These are phyloP conservation scores for Prochilodus magdalenae DNA, from an alignment of 2,113 vertebrate species.

Conservation along the genomic window DNA sequence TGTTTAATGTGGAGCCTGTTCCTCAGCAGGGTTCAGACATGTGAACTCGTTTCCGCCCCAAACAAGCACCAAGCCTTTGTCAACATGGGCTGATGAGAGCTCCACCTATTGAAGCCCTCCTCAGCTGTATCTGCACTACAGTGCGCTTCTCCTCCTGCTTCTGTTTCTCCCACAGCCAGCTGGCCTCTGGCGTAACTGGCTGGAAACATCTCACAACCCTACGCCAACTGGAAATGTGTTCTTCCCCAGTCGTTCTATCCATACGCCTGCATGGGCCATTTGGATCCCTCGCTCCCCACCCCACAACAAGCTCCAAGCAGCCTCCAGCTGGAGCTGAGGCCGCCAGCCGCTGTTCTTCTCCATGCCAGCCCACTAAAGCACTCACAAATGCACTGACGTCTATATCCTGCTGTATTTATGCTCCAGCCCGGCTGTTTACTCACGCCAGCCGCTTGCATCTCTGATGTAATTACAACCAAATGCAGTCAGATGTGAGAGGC, in stretches of 20 bases:
- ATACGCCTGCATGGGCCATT: constrained; percentile 39
- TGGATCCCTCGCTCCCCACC: constrained; percentile 14
- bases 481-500: constrained; percentile 21
- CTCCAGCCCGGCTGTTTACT: constrained; percentile 30
- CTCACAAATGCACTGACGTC: constrained; percentile 28
- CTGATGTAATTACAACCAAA: constrained; percentile 32
- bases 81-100: constrained; percentile 12
- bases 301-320: constrained; percentile 23
- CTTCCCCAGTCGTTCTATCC: constrained; percentile 15
- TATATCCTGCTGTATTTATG: constrained; percentile 48
- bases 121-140: constrained; percentile 6
- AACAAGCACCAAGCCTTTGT: neutral
- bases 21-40: neutral
- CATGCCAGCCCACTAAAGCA: neutral
- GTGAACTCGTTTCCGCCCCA: neutral
- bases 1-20: neutral
- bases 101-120: constrained; percentile 9
- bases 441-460: constrained; percentile 37
- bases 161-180: constrained; percentile 39
- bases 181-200: constrained; percentile 20
- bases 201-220: constrained; percentile 23
- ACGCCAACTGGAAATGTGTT: constrained; percentile 45
- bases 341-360: constrained; percentile 21
- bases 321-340: constrained; percentile 29
- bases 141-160: neutral